Conservation (phyloP, 2,888 invertebrate genomes). For the Sepioteuthis lessoniana region DNA sequence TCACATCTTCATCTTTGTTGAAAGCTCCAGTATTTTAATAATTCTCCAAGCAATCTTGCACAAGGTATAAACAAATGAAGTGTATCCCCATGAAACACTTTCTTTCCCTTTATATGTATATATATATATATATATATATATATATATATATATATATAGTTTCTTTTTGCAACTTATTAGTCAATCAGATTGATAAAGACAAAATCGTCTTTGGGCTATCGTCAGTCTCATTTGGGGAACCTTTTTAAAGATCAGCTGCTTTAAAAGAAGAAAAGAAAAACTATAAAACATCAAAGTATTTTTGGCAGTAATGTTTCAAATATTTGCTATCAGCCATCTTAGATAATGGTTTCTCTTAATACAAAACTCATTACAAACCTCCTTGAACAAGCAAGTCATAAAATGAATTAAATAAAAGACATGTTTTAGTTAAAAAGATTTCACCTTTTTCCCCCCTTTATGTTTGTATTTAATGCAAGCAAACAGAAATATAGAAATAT, state of each 20-base stretch:
- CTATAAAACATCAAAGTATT: background rate
- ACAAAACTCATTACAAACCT: background rate
- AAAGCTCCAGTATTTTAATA: too few relatives aligned
- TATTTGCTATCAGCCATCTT: background rate
- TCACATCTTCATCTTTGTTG: too few relatives aligned
- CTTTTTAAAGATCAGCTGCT: background rate
- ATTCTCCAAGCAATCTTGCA: too few relatives aligned
- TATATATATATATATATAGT: background rate
- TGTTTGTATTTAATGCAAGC: background rate
- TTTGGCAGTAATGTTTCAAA: background rate
- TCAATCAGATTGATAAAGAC: background rate
- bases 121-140: background rate
- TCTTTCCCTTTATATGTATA: too few relatives aligned
- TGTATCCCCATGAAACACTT: too few relatives aligned
- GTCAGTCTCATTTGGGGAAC: background rate
- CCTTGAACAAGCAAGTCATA: background rate
- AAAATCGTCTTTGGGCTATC: background rate
- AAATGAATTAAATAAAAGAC: background rate
- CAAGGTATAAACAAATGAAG: too few relatives aligned
- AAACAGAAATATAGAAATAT: background rate
- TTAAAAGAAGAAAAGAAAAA: background rate
- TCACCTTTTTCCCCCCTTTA: background rate
- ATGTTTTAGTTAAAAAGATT: background rate
- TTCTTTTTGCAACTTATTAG: background rate
- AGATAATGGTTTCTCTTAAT: background rate